Percentiles rank a stretch among this genome's conserved stretches.
Conservation (phyloP, 2,797 vertebrate genomes). For the Gephyroberyx darwinii region DNA sequence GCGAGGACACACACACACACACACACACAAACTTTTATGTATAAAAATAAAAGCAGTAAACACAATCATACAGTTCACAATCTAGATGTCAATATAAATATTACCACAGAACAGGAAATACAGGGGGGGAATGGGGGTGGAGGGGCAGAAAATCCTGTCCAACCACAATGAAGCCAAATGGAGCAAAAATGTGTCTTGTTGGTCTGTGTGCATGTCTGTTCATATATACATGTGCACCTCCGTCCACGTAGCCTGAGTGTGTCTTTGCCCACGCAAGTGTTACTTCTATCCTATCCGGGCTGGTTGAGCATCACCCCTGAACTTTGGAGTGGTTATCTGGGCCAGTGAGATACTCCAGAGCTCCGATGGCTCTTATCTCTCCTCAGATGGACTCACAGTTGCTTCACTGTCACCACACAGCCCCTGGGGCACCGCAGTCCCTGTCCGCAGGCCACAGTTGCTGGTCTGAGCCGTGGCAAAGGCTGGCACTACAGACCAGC, state of each 20-base stretch:
- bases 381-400: conserved; percentile 32
- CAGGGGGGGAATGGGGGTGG: too few relatives aligned
- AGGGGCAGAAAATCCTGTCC: too few relatives aligned
- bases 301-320: conserved; percentile 32
- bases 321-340: conserved; percentile 69
- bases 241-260: background rate
- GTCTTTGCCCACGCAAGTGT: background rate
- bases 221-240: conserved; percentile 3
- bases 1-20: conserved; percentile 2
- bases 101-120: background rate
- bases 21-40: conserved; percentile 31
- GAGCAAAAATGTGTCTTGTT: background rate
- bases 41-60: conserved; percentile 24
- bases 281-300: conserved; percentile 16
- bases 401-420: conserved; percentile 26
- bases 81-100: background rate
- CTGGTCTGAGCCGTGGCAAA: conserved; percentile 20
- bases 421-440: conserved; percentile 10
- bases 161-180: too few relatives aligned
- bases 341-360: conserved; percentile 42
- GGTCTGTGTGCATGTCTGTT: background rate
- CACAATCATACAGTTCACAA: background rate
- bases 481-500: conserved; percentile 19
- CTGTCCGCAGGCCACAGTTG: conserved; percentile 35
- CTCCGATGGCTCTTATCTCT: conserved; percentile 56